Evolutionary conservation across 2,113 vertebrate species (phyloP).

Genomic region (Bucco capensis): DNA sequence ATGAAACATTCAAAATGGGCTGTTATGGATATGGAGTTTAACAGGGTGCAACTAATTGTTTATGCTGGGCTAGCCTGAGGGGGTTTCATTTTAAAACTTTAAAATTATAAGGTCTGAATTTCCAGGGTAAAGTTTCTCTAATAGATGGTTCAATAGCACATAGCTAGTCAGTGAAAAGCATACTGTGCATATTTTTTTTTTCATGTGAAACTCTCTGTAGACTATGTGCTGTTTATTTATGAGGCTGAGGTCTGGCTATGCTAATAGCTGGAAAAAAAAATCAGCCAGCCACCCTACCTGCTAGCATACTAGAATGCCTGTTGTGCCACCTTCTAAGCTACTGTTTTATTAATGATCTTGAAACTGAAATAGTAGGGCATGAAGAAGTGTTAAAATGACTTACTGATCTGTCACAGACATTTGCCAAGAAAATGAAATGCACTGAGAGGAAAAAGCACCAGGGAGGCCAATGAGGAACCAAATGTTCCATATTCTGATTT

Average conservation of each 20-base stretch:
- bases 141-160: constrained; percentile 38
- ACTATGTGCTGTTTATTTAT: constrained; percentile 62
- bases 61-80: constrained; percentile 64
- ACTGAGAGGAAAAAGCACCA: constrained; percentile 54
- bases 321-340: constrained; percentile 69
- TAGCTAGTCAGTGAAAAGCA: constrained; percentile 33
- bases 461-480: constrained; percentile 57
- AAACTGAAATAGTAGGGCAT: constrained; percentile 71
- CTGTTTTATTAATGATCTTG: constrained; percentile 78
- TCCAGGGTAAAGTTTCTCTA: constrained; percentile 45
- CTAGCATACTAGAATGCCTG: constrained; percentile 47
- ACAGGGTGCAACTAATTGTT: constrained; percentile 68
- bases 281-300: constrained; percentile 53
- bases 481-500: constrained; percentile 59
- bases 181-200: constrained; percentile 46
- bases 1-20: constrained; percentile 57
- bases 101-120: constrained; percentile 54
- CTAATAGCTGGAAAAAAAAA: constrained; percentile 51
- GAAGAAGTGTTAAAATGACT: constrained; percentile 72
- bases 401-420: constrained; percentile 67
- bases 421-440: constrained; percentile 74
- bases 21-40: constrained; percentile 57
- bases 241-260: constrained; percentile 43
- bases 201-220: background rate
- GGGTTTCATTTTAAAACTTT: constrained; percentile 63